These are phyloP conservation scores for Tetranychus cinnabarinus DNA, from an alignment of 1,140 invertebrate genomes.

Conservation along the genomic window DNA sequence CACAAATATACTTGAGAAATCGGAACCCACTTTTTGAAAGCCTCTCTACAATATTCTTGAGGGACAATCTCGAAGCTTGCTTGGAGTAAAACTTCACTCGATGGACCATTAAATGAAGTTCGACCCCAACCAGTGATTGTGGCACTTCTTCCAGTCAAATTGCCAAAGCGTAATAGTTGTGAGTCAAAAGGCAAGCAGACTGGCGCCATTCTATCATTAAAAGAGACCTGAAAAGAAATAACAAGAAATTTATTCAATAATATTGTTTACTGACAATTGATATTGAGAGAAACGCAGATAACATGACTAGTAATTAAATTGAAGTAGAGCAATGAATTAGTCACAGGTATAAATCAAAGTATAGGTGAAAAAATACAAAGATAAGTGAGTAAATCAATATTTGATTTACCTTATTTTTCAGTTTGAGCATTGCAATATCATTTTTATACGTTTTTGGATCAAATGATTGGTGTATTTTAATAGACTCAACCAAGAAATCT, in stretches of 20 bases:
- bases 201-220: conserved; percentile 64
- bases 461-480: conserved; percentile 56
- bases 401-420: conserved; percentile 26
- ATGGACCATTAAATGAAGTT: neutral
- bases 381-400: too few relatives aligned
- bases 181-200: conserved; percentile 53
- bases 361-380: too few relatives aligned
- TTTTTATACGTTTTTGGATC: conserved; percentile 33
- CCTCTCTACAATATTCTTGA: neutral
- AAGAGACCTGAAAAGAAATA: conserved; percentile 32
- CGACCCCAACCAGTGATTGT: conserved; percentile 15
- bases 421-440: conserved; percentile 42
- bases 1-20: conserved; percentile 1
- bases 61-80: conserved; percentile 2
- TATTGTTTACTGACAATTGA: neutral
- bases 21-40: neutral
- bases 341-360: too few relatives aligned
- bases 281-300: too few relatives aligned
- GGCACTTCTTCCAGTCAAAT: conserved; percentile 11
- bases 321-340: too few relatives aligned
- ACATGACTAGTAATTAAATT: too few relatives aligned
- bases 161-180: conserved; percentile 3
- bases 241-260: neutral
- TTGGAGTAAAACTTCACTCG: conserved; percentile 1
- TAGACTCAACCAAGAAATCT: conserved; percentile 27